Base-by-base conservation (phyloP, 2,888 invertebrate species). In the Proisotoma minuta region DNA sequence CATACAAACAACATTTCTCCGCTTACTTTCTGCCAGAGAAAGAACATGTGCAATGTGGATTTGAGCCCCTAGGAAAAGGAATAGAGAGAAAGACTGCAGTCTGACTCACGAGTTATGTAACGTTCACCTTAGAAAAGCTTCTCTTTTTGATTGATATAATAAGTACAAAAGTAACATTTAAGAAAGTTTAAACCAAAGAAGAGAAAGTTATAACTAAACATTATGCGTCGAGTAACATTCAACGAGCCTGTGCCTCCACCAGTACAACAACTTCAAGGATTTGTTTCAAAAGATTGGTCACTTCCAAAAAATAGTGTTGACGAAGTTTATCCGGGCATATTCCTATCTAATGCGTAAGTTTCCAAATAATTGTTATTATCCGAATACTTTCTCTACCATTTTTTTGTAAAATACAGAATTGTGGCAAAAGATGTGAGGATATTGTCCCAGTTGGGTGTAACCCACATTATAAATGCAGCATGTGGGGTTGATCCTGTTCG, bases 401-500 rank as follows among this genome's bases (percentile, higher is more conserved):
- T n/a, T 22, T 57, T 60, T 72, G 3, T 20, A 18, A 20, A 47
- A 22, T 67, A 26, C 72, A 81, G 81, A 54, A 74, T 77, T 20
- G 78, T 79, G 22, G 81, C 80, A 1, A 71, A 77, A 58, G 77
- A 78, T 65, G 75, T 77, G 4, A 65, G 72, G 18, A 70, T 75
- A 26, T 72, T 81, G 43, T 73, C 75, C 49, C 69, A 76, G 22
- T 67, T 79, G 57, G 78, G 79, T 10, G 75, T 81, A 40, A 81
- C 80, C 2, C 79, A 81, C 69, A 76, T 81, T 1, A 62, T 81
- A 53, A 81, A 81, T 71, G 78, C 79, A 12, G 80, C 80, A 2
- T 75, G 77, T 50, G 80, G 80, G 0, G 57, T 68, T 1, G 72
- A 70, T 50, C 27, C 59, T 22, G 48, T 66, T 18, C 50, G 66